These are phyloP conservation scores for Agrilus biguttatus DNA, from an alignment of 2,888 invertebrate genomes.

Conservation along the genomic window DNA sequence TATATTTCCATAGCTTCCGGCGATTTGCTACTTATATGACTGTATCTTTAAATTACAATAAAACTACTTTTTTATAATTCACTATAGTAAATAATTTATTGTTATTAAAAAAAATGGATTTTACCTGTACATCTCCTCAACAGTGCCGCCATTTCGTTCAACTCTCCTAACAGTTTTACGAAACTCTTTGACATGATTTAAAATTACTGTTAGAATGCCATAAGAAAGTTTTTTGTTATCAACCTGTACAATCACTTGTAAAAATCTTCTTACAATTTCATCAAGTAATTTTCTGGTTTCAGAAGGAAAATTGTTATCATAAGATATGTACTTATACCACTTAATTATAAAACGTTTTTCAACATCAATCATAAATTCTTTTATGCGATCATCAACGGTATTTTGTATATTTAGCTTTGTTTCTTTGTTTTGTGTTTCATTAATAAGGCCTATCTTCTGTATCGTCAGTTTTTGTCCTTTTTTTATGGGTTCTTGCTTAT, in stretches of 20 bases:
- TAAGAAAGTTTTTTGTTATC: constrained; percentile 30
- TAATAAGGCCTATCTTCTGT: constrained; percentile 1
- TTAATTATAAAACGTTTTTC: constrained; percentile 32
- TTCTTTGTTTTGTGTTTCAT: background rate
- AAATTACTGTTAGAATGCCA: constrained; percentile 36
- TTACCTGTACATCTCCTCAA: constrained; percentile 38
- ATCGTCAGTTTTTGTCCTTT: background rate
- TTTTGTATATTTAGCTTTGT: constrained; percentile 3
- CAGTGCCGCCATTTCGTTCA: constrained; percentile 31
- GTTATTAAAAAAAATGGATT: background rate
- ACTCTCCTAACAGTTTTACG: constrained; percentile 43
- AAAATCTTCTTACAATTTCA: constrained; percentile 27
- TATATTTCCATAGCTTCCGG: constrained; percentile 40
- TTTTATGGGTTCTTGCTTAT: too few species aligned
- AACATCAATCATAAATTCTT: constrained; percentile 29
- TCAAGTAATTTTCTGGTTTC: constrained; percentile 31
- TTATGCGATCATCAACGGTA: constrained; percentile 16
- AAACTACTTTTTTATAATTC: too few species aligned
- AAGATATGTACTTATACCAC: constrained; percentile 37
- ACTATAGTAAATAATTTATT: too few species aligned
- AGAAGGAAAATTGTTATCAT: constrained; percentile 30
- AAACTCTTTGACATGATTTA: constrained; percentile 50
- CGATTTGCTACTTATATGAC: constrained; percentile 27
- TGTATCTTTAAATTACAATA: constrained; percentile 18
- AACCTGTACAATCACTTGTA: constrained; percentile 25